phyloP scores from a whole-genome alignment of 1,140 invertebrate genomes.

The Oscheius sp. region DNA sequence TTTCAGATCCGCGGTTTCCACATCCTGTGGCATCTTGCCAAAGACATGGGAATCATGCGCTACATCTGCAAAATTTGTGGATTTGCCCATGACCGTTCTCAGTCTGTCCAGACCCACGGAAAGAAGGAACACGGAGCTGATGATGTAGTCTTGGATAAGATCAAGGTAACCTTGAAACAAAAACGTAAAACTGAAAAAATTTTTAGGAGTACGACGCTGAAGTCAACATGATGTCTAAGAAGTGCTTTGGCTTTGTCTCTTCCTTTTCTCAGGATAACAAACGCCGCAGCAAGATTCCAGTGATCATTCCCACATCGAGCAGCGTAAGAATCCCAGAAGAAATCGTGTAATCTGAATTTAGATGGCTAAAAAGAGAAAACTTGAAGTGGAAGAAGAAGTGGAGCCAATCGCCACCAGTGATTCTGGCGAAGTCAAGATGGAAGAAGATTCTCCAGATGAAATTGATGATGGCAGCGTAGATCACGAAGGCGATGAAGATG shows the following conservation, averaged over 20 bases:
- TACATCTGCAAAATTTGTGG: conserved; percentile 52
- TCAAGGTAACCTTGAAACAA: conserved; percentile 11
- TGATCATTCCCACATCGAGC: conserved; percentile 6
- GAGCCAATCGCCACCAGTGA: conserved; percentile 7
- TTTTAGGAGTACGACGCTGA: conserved; percentile 51
- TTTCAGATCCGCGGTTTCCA: conserved; percentile 58
- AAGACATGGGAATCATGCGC: conserved; percentile 55
- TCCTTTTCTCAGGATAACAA: conserved; percentile 43
- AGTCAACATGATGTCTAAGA: conserved; percentile 54
- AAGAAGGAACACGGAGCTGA: conserved; percentile 51
- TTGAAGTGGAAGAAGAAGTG: conserved; percentile 3
- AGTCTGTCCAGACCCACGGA: conserved; percentile 52
- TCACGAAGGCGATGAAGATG: conserved; percentile 29
- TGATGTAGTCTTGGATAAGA: conserved; percentile 46
- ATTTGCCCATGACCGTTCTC: conserved; percentile 56
- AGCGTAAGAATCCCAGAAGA: too few species aligned
- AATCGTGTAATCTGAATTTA: too few species aligned
- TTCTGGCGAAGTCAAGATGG: not conserved
- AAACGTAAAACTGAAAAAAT: not conserved
- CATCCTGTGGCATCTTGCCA: conserved; percentile 54
- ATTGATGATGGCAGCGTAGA: conserved; percentile 15
- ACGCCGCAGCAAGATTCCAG: conserved; percentile 36
- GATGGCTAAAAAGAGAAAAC: not conserved
- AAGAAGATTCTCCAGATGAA: not conserved
- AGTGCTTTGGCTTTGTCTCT: conserved; percentile 54